A percentile compares a stretch with the other conserved stretches of the same genome.
phyloP scores from a whole-genome alignment of 2,888 invertebrate genomes.

The Gordius sp. region DNA sequence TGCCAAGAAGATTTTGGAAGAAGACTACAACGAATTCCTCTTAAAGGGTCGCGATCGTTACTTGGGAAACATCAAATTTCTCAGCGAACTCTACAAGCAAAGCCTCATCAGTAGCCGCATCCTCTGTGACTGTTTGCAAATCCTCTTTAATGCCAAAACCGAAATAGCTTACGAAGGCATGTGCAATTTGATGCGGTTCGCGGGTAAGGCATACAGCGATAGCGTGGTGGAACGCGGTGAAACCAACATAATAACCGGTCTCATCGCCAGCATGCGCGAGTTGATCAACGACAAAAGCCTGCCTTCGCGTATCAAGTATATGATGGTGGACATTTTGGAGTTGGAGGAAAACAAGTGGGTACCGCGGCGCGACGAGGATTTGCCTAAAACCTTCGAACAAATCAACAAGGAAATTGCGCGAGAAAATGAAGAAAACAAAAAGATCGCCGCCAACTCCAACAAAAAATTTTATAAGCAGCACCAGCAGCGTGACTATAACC shows the following conservation, averaged over 20 bases:
- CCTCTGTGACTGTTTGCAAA: not conserved
- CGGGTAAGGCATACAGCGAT: not conserved
- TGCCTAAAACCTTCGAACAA: slow-evolving; percentile 10
- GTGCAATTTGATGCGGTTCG: not conserved
- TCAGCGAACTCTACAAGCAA: slow-evolving; percentile 13
- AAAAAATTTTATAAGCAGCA: not conserved
- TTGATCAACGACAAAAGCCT: not conserved
- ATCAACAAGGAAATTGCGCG: not conserved
- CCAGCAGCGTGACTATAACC: not conserved
- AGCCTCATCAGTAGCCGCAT: not conserved
- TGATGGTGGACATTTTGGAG: not conserved
- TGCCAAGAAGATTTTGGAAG: not conserved
- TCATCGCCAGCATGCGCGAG: not conserved
- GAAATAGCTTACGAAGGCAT: slow-evolving; percentile 5
- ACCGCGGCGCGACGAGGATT: not conserved
- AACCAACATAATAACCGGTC: not conserved
- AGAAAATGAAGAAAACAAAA: slow-evolving; percentile 7
- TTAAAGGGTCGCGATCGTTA: not conserved
- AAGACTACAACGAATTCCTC: not conserved
- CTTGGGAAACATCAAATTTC: slow-evolving; percentile 1
- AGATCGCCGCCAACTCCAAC: not conserved
- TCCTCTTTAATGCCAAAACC: not conserved
- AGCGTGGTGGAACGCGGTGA: not conserved
- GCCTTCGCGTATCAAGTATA: not conserved
- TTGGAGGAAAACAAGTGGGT: not conserved